Conservation (phyloP, 2,888 invertebrate species). For the Morpho achilles region DNA sequence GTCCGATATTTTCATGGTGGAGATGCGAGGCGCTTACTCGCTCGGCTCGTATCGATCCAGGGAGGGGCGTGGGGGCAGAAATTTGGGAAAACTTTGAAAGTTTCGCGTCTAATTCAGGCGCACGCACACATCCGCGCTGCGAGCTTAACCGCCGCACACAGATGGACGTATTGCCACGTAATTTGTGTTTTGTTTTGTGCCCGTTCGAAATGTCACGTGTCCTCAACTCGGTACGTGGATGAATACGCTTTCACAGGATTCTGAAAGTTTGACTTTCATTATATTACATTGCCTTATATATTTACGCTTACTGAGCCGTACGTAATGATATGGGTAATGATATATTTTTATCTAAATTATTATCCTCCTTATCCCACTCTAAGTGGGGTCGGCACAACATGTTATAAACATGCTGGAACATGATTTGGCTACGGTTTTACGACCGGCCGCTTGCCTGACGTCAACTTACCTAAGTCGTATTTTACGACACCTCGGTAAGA, state of each 20-base stretch:
- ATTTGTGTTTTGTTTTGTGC: slow-evolving; percentile 67
- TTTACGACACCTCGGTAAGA: too few relatives aligned
- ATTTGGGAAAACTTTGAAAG: slow-evolving; percentile 80
- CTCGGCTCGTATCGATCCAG: slow-evolving; percentile 72
- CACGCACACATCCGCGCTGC: slow-evolving; percentile 68
- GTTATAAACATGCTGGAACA: too few relatives aligned
- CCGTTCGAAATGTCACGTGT: slow-evolving; percentile 69
- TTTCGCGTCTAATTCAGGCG: slow-evolving; percentile 80
- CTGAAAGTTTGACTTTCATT: slow-evolving; percentile 22
- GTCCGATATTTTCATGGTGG: slow-evolving; percentile 72
- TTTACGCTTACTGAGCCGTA: slow-evolving; percentile 3
- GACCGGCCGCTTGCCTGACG: too few relatives aligned
- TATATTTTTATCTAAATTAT: too few relatives aligned
- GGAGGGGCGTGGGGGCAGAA: slow-evolving; percentile 62
- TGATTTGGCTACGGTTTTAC: too few relatives aligned
- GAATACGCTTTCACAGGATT: slow-evolving; percentile 35
- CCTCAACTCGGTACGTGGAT: slow-evolving; percentile 36
- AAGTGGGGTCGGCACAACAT: too few relatives aligned
- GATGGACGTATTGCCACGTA: slow-evolving; percentile 49
- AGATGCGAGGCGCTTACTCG: slow-evolving; percentile 61
- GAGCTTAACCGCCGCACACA: slow-evolving; percentile 57
- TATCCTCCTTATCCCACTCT: too few relatives aligned
- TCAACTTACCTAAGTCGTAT: too few relatives aligned
- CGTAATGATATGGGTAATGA: too few relatives aligned
- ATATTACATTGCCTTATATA: slow-evolving; percentile 14